Conservation (phyloP, 2,888 invertebrate genomes). For the Micropterix aruncella region DNA sequence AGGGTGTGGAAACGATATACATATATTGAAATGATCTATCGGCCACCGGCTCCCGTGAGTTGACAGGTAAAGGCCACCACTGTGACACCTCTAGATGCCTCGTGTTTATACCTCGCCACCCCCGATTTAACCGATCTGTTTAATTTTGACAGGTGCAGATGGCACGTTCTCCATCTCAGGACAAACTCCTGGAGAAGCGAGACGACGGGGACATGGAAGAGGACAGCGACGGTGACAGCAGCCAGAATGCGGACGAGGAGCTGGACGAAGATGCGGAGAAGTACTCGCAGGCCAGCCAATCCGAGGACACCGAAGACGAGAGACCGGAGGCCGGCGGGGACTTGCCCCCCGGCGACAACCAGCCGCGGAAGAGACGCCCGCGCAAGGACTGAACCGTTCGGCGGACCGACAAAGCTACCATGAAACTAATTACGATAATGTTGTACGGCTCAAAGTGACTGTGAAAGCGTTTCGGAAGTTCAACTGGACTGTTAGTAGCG, state of each 20-base stretch:
- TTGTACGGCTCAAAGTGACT: no score
- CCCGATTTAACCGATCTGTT: not conserved
- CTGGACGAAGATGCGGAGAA: constrained; percentile 28
- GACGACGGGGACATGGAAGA: constrained; percentile 56
- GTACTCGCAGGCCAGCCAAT: constrained; percentile 27
- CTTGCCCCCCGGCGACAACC: constrained; percentile 30
- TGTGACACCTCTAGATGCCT: not conserved
- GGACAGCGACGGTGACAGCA: constrained; percentile 24
- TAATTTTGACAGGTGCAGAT: constrained; percentile 3
- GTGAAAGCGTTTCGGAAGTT: no score
- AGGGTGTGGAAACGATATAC: no score
- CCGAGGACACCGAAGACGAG: constrained; percentile 14
- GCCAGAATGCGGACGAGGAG: constrained; percentile 21
- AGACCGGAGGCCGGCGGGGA: constrained; percentile 15
- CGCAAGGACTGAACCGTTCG: constrained; percentile 44
- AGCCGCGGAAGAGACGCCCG: constrained; percentile 57
- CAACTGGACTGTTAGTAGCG: no score
- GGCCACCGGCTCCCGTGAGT: not conserved
- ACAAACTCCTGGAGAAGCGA: constrained; percentile 34
- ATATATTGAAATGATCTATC: no score
- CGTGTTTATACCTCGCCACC: not conserved
- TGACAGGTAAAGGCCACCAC: not conserved
- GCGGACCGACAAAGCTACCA: not conserved
- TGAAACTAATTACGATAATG: no score
- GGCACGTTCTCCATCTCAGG: not conserved